Evolutionary conservation across 64 coral and sea anemone species (phyloP), one percentile per base, ranked within the genome.

Genomic region (Porites lutea): DNA sequence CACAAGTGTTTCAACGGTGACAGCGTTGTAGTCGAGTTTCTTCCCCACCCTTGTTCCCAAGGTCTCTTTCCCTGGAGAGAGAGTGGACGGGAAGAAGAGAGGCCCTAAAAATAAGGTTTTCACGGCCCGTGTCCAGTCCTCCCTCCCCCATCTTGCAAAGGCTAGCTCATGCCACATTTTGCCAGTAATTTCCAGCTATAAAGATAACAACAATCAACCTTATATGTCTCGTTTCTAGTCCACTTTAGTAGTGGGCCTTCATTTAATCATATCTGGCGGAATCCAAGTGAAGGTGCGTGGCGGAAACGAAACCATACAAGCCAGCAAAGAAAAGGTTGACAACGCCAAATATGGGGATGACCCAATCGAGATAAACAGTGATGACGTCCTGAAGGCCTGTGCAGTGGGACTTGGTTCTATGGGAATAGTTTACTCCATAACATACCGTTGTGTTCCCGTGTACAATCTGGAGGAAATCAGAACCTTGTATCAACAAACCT

Each of bases 371-470:
- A 92, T 92, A 52, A 59, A 55, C 4, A 92, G 82, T 55, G 52
- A 62, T 20, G 90, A 92, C 9, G 73, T 92, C 21, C 48, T 92
- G 13, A 83, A 66, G 21, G 90, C 90, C 19, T 74, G 52, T 2
- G 82, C 82, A n/a, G 90, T 92, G 46, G 90, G 82, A 10, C 27
- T 92, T 48, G 90, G 90, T 18, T 46, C 71, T 6, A 63, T 92
- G 59, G 90, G 90, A 1, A 72, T 91, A 52, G n/a, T 91, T 15
- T 91, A 91, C 9, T 82, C 78, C 20, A 80, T 91, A 23, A 91
- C 89, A 27, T 91, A 91, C 67, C 65, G 93, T 8, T 95, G 93
- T 82, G 83, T 95, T 22, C 89, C 93, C 18, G 66, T 91, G 11
- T 95, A 91, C 68, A 87, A 91, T 57, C 54, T 95, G 44, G 76